phyloP scores from a whole-genome alignment of 2,888 invertebrate genomes.

The Nudaria mundana region DNA sequence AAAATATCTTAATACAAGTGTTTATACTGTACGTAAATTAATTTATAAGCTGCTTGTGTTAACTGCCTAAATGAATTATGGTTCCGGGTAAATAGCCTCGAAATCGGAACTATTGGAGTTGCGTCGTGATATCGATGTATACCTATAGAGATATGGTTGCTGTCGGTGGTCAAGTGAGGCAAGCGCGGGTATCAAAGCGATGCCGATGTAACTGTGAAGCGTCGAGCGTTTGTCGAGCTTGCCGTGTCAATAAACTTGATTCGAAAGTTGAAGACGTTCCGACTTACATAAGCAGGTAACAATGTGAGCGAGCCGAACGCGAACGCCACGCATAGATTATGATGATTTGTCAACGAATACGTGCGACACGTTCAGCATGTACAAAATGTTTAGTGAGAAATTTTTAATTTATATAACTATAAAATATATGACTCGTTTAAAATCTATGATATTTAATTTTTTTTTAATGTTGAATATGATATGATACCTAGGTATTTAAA shows the following conservation, averaged over 20 bases:
- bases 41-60: constrained; percentile 58
- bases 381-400: constrained; percentile 1
- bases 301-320: constrained; percentile 61
- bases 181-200: constrained; percentile 51
- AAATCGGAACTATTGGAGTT: constrained; percentile 11
- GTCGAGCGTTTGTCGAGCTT: constrained; percentile 74
- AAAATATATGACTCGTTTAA: too few species aligned
- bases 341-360: constrained; percentile 29
- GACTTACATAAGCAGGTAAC: constrained; percentile 78
- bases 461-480: background rate
- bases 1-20: constrained; percentile 62
- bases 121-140: constrained; percentile 1
- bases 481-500: background rate
- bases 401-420: background rate
- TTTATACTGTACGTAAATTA: constrained; percentile 60
- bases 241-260: constrained; percentile 81
- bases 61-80: constrained; percentile 48
- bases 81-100: constrained; percentile 24
- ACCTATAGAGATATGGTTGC: constrained; percentile 6
- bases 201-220: constrained; percentile 75
- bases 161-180: constrained; percentile 11
- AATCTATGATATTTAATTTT: too few species aligned
- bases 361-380: constrained; percentile 4
- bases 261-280: constrained; percentile 81
- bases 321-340: constrained; percentile 44